A percentile compares a stretch with the other conserved stretches of the same genome.
phyloP scores from a whole-genome alignment of 2,888 invertebrate species.

The Alentia gelatinosa region DNA sequence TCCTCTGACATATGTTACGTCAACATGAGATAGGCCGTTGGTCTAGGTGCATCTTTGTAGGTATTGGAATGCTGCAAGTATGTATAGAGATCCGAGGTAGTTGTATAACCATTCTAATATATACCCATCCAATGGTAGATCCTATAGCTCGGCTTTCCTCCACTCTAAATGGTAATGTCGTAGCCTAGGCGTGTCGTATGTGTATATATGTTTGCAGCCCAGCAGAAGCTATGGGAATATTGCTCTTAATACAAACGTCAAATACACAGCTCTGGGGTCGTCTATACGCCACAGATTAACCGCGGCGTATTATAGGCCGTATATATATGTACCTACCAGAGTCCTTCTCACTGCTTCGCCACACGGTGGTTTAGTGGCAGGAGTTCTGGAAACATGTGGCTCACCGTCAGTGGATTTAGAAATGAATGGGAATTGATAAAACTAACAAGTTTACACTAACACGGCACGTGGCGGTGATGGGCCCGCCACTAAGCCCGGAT shows the following conservation, averaged over 20 bases:
- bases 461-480: not conserved
- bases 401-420: slow-evolving; percentile 41
- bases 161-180: too few species aligned
- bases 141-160: too few species aligned
- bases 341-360: too few species aligned
- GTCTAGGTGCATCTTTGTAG: not conserved
- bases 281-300: not conserved
- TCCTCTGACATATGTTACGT: slow-evolving; percentile 35
- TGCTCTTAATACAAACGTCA: not conserved
- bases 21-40: not conserved
- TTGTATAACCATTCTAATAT: too few species aligned
- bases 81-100: too few species aligned
- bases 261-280: not conserved
- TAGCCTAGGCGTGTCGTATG: not conserved
- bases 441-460: slow-evolving; percentile 42
- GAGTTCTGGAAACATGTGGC: not conserved
- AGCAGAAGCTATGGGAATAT: not conserved
- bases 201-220: not conserved
- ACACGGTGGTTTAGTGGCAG: too few species aligned
- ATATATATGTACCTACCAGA: not conserved
- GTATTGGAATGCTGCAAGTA: not conserved
- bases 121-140: too few species aligned
- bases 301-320: not conserved
- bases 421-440: slow-evolving; percentile 48
- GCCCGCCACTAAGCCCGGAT: slow-evolving; percentile 20